Evolutionary conservation across 2,113 vertebrate species (phyloP), one percentile per base, ranked within the genome.

Genomic region (Pleuronectes platessa): DNA sequence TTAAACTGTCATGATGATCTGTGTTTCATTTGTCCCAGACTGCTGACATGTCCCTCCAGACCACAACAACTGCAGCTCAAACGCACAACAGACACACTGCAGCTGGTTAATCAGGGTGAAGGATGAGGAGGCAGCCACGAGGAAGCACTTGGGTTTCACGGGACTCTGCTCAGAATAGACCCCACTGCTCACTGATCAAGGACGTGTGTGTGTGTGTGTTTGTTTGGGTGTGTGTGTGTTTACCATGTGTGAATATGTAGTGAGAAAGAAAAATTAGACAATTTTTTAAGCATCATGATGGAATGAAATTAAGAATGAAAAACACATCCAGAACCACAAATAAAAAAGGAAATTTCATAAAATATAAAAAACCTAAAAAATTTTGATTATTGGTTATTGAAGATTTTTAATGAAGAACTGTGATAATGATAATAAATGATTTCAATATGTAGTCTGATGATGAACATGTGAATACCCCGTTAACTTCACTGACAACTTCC

Each of bases 61-160:
- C 21, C 9, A 23, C 3, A 55, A 49, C 76, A 68, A 59, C 69
- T 26, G 71, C 59, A 58, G 68, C 74, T 64, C 61, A 3, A 11
- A 49, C 64, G 71, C 55, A 76, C 26, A 69, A 27, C 63, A 73
- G 56, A 69, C 59, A 61, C 67, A 77, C 47, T 15, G 14, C 80
- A 84, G 85, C 78, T 74, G 82, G 18, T 80, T 88, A 72, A 81
- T 83, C 60, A 63, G 84, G 86, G 55, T 65, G 61, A 63, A 63
- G 84, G 84, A 63, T 62, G 61, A 63, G 83, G 83, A 76, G 69
- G 61, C 74, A 85, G 81, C 68, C 89, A 86, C 80, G 76, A 89
- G 83, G 88, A 90, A 89, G 88, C 91, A 90, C 87, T 90, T 85
- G 72, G 72, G 76, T 86, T 90, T 88, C 88, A 89, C 74, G 65